Base-by-base conservation (phyloP, 2,113 vertebrate species). In the Neogale vison region DNA sequence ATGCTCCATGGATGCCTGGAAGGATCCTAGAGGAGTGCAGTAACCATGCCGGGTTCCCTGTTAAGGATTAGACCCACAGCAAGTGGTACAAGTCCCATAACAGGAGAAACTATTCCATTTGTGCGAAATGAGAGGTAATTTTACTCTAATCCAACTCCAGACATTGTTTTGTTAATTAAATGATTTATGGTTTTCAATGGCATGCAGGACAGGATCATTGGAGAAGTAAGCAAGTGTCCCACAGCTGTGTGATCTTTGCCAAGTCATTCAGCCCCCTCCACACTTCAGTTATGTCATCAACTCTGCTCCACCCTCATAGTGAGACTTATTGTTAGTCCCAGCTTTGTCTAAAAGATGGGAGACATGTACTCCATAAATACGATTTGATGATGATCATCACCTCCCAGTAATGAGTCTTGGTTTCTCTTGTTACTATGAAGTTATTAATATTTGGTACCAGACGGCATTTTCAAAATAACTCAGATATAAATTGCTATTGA, bases 391-490 rank as follows among this genome's bases (percentile, higher is more conserved):
- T 55, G 13, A 63, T 57, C 65, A 95, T 67, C 29, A 69, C 74
- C 63, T 95, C 8, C 15, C 39, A 93, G 52, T 7, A 87, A 88
- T 13, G 24, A 92, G 61, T 59, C 74, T 57, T 67, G 6, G n/a
- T 81, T 93, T 94, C 67, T 96, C 94, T 52, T 52, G 29, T 65
- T 84, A 95, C 50, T 96, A 76, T 76, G 23, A 96, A 83, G 87
- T 92, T 96, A 94, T 94, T 97, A 96, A 96, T 97, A 97, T 97
- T 94, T 94, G 80, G 55, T 69, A 95, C 88, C 93, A 97, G 90
- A 95, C 94, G 94, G 80, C 65, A 96, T 88, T 92, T 96, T 92
- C 87, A 97, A 95, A 97, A 95, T 93, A 96, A 95, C 59, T 71
- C 94, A 34, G 63, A 93, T 82, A 74, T 45, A 90, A 95, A 83